A percentile compares a stretch with the other conserved stretches of the same genome.
phyloP scores from a whole-genome alignment of 64 coral and sea anemone species.

The Astreopora myriophthalma region DNA sequence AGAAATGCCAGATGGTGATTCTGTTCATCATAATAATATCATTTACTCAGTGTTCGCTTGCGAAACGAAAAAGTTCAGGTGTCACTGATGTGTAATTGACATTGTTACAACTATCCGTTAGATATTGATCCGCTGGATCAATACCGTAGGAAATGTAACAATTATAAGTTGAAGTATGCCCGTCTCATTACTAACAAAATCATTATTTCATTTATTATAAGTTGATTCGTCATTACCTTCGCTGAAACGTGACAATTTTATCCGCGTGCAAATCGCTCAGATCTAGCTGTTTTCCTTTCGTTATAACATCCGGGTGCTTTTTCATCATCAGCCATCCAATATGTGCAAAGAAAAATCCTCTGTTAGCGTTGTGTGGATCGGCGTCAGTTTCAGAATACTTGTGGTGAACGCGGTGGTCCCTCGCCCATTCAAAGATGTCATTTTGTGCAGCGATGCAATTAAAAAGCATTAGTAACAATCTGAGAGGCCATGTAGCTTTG shows the following conservation, averaged over 20 bases:
- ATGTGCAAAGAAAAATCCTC: slow-evolving; percentile 89
- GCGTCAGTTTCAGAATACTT: slow-evolving; percentile 84
- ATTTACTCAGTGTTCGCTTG: too few relatives aligned
- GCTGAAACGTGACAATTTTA: slow-evolving; percentile 82
- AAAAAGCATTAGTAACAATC: slow-evolving; percentile 38
- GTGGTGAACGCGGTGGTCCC: slow-evolving; percentile 87
- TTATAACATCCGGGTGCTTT: slow-evolving; percentile 84
- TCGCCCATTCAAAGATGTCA: slow-evolving; percentile 87
- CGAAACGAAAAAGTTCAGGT: too few relatives aligned
- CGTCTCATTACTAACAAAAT: too few relatives aligned
- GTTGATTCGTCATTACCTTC: slow-evolving; percentile 56
- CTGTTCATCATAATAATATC: too few relatives aligned
- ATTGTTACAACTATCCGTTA: too few relatives aligned
- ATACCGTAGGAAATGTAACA: too few relatives aligned
- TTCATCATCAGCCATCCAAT: slow-evolving; percentile 81
- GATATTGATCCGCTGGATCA: too few relatives aligned
- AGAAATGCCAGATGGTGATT: too few relatives aligned
- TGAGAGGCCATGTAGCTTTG: slow-evolving; percentile 77
- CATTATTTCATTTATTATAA: too few relatives aligned
- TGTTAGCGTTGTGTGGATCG: slow-evolving; percentile 82
- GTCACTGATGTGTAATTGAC: too few relatives aligned
- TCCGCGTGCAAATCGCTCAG: slow-evolving; percentile 85
- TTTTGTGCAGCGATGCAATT: slow-evolving; percentile 67
- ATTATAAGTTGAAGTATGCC: too few relatives aligned
- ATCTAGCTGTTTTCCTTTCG: slow-evolving; percentile 71